Percentiles rank a stretch among this genome's conserved stretches.
These are phyloP conservation scores for Drosophila ananassae DNA, from an alignment of 1,140 invertebrate species.

Conservation along the genomic window DNA sequence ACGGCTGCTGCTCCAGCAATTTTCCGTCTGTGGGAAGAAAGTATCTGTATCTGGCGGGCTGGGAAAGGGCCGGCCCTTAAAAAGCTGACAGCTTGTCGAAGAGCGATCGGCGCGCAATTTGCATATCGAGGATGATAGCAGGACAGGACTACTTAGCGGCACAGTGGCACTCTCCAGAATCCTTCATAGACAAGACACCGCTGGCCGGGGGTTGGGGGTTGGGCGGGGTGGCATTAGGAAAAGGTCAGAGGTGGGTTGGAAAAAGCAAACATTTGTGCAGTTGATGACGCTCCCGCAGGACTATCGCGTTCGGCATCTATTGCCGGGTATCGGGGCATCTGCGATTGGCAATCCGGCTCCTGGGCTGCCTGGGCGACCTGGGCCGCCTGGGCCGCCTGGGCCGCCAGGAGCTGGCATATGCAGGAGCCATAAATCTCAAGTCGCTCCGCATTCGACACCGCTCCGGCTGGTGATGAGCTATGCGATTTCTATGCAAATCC, in stretches of 20 bases:
- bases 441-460: slow-evolving; percentile 52
- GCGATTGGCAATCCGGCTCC: slow-evolving; percentile 60
- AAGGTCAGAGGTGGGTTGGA: slow-evolving; percentile 61
- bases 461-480: slow-evolving; percentile 74
- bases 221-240: slow-evolving; percentile 51
- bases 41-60: background rate
- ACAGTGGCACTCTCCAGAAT: background rate
- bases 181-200: too few relatives aligned
- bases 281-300: slow-evolving; percentile 69
- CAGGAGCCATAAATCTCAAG: slow-evolving; percentile 31
- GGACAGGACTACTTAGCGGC: slow-evolving; percentile 23
- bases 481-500: slow-evolving; percentile 78
- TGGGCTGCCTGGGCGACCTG: too few relatives aligned
- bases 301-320: slow-evolving; percentile 11
- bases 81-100: slow-evolving; percentile 43
- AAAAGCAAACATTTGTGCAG: slow-evolving; percentile 71
- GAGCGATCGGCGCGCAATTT: slow-evolving; percentile 22
- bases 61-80: background rate
- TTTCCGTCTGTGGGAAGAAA: slow-evolving; percentile 45
- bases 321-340: slow-evolving; percentile 26
- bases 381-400: too few relatives aligned
- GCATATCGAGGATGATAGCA: slow-evolving; percentile 31
- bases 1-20: slow-evolving; percentile 23
- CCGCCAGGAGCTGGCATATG: slow-evolving; percentile 54
- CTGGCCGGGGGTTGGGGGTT: slow-evolving; percentile 5